Conservation (phyloP, 2,113 vertebrate genomes). For the Noturus placidus region DNA sequence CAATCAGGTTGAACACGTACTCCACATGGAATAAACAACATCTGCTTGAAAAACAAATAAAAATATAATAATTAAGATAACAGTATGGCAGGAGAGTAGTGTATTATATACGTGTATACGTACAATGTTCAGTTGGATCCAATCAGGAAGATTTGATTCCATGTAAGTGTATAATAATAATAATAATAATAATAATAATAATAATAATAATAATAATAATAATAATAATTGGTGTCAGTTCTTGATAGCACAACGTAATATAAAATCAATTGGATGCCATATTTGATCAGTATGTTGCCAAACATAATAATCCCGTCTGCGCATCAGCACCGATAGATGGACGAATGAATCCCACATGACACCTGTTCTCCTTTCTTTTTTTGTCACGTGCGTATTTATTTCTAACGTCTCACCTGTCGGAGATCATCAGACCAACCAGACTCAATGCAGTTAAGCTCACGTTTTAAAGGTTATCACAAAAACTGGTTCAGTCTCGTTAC, state of each 20-base stretch:
- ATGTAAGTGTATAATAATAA: background rate
- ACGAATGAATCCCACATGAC: background rate
- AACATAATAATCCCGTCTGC: background rate
- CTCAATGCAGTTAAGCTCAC: background rate
- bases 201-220: constrained; percentile 1
- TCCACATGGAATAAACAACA: background rate
- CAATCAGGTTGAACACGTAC: background rate
- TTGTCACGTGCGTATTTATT: background rate
- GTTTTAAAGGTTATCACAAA: background rate
- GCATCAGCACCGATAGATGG: background rate
- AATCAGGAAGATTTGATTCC: background rate
- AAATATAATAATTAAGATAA: background rate
- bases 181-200: constrained; percentile 11
- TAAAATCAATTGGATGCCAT: background rate
- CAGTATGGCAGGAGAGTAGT: background rate
- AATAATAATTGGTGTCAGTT: background rate
- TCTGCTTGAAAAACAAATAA: background rate
- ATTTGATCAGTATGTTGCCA: background rate
- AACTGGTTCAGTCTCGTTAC: background rate
- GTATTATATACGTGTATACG: background rate
- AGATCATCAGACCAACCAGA: background rate
- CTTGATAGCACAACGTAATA: background rate
- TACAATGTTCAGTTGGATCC: background rate
- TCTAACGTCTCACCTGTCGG: background rate
- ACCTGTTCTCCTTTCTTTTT: background rate